Evolutionary conservation across 2,888 invertebrate genomes (phyloP), one percentile per base, ranked within the genome.

Genomic region (Dorcus hopei): DNA sequence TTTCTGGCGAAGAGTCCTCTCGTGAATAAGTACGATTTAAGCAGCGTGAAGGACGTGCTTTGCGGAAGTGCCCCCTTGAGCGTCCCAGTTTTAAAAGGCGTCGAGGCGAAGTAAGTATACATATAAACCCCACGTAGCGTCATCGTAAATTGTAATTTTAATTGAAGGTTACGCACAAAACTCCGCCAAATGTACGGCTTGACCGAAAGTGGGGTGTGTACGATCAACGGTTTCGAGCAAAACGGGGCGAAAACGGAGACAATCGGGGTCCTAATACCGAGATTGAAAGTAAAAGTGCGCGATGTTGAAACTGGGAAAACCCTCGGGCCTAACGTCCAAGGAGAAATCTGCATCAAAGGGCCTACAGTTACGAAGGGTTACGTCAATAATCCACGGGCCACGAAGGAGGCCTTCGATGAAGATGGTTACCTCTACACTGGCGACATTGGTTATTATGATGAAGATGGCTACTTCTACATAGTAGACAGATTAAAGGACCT

Each of bases 401-500:
- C 90, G 2, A 69, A 78, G 11, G 79, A 80, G 4, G 82, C 80
- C 1, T 79, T 91, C 9, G 90, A 91, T 69, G 71, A 74, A 4
- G 87, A 91, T 49, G 93, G 93, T 0, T 94, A 85, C 83, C 74
- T 89, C 9, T 84, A 86, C 64, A 86, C 88, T 41, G 93, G 93
- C 0, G 94, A 94, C 74, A 80, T 93, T 64, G 93, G 90, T 1
- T 91, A 89, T 74, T 90, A 86, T 65, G 91, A 93, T 71, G 75
- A 83, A 1, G 85, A 91, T 11, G 87, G 87, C 0, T 86, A 82
- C 74, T 89, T 91, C 76, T 92, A 83, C 70, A 86, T 93, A 64
- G 88, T 91, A 1, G 93, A 93, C 74, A 80, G 94, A 62, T 79
- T 93, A 14, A 94, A 94, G 74, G 93, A 94, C 72, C 84, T 95